phyloP scores from a whole-genome alignment of 2,888 invertebrate genomes.

The Esperia sulphurella region DNA sequence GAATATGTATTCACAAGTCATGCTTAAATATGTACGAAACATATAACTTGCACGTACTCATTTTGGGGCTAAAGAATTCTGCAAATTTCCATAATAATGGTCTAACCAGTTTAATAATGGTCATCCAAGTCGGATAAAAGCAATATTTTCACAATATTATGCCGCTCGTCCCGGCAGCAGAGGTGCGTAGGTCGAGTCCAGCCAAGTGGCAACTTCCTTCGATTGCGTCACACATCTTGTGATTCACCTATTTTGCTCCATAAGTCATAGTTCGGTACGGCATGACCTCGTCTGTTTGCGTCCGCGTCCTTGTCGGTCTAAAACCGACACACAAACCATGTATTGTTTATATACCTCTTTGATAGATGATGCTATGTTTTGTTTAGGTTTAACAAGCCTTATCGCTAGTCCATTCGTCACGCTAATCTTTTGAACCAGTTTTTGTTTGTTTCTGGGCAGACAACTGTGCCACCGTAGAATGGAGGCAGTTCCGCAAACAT shows the following conservation, averaged over 20 bases:
- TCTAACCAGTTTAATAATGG: constrained; percentile 37
- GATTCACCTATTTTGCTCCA: constrained; percentile 58
- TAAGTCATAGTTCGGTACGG: constrained; percentile 45
- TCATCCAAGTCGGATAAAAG: constrained; percentile 44
- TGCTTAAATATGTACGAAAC: too few relatives aligned
- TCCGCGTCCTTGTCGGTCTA: constrained; percentile 42
- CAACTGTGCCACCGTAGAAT: constrained; percentile 31
- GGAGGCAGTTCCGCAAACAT: constrained; percentile 31
- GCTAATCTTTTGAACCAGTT: constrained; percentile 27
- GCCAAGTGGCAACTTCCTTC: constrained; percentile 69
- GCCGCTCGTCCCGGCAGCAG: constrained; percentile 41
- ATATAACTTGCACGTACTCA: background rate
- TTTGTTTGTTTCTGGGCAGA: constrained; percentile 28
- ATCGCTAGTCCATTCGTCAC: constrained; percentile 31
- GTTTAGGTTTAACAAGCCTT: constrained; percentile 28
- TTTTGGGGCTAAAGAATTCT: constrained; percentile 5
- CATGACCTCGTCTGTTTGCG: constrained; percentile 44
- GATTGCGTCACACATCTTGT: constrained; percentile 62
- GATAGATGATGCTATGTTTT: constrained; percentile 28
- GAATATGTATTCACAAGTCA: too few relatives aligned
- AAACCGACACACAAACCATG: constrained; percentile 29
- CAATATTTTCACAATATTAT: constrained; percentile 47
- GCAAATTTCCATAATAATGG: constrained; percentile 33
- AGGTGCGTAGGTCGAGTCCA: constrained; percentile 57
- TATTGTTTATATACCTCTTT: constrained; percentile 25